These are phyloP conservation scores for Sinotaia quadrata DNA, from an alignment of 2,888 invertebrate genomes.

Conservation along the genomic window DNA sequence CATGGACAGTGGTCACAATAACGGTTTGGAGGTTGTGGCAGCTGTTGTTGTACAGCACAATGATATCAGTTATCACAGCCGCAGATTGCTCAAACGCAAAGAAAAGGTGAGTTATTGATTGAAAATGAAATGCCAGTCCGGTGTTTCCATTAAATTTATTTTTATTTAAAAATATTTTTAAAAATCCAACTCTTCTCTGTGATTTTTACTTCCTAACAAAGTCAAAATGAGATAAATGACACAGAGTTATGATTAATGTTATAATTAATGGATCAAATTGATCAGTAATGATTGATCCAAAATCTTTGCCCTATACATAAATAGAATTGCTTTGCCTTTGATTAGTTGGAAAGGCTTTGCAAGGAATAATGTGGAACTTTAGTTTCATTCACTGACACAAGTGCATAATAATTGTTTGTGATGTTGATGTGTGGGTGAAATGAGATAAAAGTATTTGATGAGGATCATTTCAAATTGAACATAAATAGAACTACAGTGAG, in stretches of 20 bases:
- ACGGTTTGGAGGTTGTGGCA: constrained; percentile 22
- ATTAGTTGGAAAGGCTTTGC: too few species aligned
- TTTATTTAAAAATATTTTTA: not conserved
- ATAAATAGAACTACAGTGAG: too few species aligned
- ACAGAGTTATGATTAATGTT: not conserved
- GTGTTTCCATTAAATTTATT: not conserved
- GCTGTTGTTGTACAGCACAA: constrained; percentile 13
- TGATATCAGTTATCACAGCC: constrained; percentile 2
- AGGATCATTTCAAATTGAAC: too few species aligned
- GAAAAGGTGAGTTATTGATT: constrained; percentile 14
- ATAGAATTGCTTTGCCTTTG: too few species aligned
- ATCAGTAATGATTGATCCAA: not conserved
- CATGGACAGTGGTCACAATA: not conserved
- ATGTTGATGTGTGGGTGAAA: too few species aligned
- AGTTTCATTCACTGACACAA: too few species aligned
- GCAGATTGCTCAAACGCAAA: constrained; percentile 13
- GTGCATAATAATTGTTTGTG: too few species aligned
- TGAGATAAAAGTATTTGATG: too few species aligned
- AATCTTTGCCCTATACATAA: too few species aligned
- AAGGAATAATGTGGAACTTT: too few species aligned
- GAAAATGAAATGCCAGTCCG: not conserved
- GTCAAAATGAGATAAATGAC: not conserved
- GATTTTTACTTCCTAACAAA: not conserved
- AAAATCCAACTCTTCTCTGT: not conserved
- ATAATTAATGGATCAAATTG: not conserved